Conservation (phyloP, 2,113 vertebrate genomes). For the Lepidothrix coronata region DNA sequence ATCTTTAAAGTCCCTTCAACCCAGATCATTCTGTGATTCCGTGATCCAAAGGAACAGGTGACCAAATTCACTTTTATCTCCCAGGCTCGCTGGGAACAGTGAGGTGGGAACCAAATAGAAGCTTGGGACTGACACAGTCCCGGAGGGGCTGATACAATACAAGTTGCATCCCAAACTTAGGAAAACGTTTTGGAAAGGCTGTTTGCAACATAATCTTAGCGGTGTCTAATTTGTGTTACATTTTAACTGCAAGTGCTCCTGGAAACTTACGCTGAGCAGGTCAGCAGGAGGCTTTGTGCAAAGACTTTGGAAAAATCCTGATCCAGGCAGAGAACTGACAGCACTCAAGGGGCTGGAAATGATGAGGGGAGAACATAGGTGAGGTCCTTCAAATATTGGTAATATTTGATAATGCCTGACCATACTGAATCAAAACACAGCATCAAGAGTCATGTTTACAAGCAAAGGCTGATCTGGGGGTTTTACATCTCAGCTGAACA, state of each 20-base stretch:
- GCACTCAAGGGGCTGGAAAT: background rate
- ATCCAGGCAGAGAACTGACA: background rate
- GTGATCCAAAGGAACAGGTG: background rate
- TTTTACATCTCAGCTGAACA: rapidly evolving
- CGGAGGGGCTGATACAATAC: background rate
- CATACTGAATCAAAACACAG: background rate
- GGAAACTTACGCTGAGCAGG: background rate
- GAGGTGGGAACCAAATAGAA: background rate
- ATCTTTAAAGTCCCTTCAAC: background rate
- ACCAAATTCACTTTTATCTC: background rate
- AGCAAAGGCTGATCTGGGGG: background rate
- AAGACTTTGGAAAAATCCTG: background rate
- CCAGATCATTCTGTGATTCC: background rate
- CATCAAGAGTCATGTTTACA: background rate
- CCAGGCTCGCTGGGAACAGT: background rate
- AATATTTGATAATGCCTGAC: background rate
- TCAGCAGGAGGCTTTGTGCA: background rate
- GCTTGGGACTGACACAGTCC: background rate
- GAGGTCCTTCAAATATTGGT: background rate
- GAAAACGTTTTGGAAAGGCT: background rate
- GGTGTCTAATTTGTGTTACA: background rate
- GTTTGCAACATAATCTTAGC: background rate
- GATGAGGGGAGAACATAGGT: background rate
- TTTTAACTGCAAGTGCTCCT: background rate
- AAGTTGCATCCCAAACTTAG: background rate